phyloP scores from a whole-genome alignment of 2,113 vertebrate species.

The Melanostigma gelatinosum region DNA sequence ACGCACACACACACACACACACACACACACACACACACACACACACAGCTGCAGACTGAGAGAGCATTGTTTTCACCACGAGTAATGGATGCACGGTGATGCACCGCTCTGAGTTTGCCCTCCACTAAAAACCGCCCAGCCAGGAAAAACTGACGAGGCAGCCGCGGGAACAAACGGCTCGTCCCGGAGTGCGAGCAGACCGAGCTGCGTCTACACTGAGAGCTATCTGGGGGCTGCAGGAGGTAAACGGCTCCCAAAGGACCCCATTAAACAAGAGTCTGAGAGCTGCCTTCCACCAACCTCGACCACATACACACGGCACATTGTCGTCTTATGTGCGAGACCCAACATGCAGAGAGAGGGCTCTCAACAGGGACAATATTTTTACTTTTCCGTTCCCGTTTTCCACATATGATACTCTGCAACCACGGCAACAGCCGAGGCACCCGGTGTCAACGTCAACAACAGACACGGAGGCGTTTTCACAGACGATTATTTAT shows the following conservation, averaged over 20 bases:
- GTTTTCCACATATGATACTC: background rate
- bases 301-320: background rate
- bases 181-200: background rate
- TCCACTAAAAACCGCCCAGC: background rate
- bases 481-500: background rate
- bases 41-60: background rate
- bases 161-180: background rate
- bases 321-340: background rate
- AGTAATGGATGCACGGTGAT: background rate
- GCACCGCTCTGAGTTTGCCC: conserved; percentile 15
- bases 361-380: background rate
- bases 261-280: background rate
- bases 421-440: conserved; percentile 51
- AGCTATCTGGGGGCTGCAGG: background rate
- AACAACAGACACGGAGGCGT: background rate
- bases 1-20: background rate
- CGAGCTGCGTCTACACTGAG: background rate
- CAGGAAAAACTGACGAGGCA: conserved; percentile 53
- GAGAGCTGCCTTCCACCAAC: background rate
- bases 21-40: background rate
- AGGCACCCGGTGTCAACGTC: background rate
- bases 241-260: background rate
- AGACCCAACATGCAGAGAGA: background rate
- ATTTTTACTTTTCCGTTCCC: background rate
- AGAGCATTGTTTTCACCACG: conserved; percentile 13